Evolutionary conservation across 2,113 vertebrate species (phyloP).

Genomic region (Austrofundulus limnaeus): DNA sequence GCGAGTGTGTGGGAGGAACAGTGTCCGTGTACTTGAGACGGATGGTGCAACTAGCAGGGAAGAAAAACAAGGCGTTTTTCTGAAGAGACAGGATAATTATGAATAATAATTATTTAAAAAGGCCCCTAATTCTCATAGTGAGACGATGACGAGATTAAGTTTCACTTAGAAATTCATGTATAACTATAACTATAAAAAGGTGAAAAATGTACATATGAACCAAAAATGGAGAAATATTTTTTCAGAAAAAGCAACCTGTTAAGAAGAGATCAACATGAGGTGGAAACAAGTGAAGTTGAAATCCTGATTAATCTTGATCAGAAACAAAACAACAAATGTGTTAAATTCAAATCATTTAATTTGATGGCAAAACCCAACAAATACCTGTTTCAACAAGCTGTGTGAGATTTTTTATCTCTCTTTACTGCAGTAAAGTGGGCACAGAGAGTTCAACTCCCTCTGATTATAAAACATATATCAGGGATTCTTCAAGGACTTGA

Average conservation of each 20-base stretch:
- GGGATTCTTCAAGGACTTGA: slow-evolving; percentile 45
- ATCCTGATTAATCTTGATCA: neutral
- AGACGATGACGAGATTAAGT: neutral
- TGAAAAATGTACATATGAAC: neutral
- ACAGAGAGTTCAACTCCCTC: slow-evolving; percentile 18
- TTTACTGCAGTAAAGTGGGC: neutral
- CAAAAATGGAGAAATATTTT: no score
- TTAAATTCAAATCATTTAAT: neutral
- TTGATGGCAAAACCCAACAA: neutral
- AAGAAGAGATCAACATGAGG: neutral
- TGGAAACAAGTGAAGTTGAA: neutral
- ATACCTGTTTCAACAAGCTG: neutral
- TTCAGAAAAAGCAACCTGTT: no score
- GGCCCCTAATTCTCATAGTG: neutral
- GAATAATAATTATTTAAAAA: neutral
- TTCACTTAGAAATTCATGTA: neutral
- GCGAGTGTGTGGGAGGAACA: neutral
- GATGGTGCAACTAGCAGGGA: neutral
- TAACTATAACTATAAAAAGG: neutral
- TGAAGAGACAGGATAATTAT: neutral
- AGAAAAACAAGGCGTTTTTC: neutral
- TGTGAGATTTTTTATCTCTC: neutral
- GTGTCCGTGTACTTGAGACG: neutral
- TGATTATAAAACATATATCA: slow-evolving; percentile 1
- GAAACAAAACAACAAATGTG: neutral